A percentile compares a stretch with the other conserved stretches of the same genome.
These are phyloP conservation scores for Pempheris klunzingeri DNA, from an alignment of 2,797 vertebrate species.

Conservation along the genomic window DNA sequence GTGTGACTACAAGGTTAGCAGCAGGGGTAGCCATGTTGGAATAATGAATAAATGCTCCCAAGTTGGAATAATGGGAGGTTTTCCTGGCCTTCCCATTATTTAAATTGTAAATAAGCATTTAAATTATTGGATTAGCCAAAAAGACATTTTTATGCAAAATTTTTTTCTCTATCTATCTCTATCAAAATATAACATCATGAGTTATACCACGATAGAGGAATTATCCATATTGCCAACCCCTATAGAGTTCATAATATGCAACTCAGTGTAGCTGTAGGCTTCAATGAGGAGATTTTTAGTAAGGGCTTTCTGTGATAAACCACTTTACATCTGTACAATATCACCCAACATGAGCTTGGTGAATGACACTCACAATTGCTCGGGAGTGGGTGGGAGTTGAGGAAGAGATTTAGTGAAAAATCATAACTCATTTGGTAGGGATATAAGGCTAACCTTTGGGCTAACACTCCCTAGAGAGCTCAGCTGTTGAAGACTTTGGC, in stretches of 20 bases:
- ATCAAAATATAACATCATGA: neutral
- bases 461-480: slow-evolving; percentile 70
- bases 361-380: slow-evolving; percentile 65
- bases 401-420: slow-evolving; percentile 75
- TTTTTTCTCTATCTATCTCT: neutral
- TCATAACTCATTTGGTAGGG: slow-evolving; percentile 81
- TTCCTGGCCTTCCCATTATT: neutral
- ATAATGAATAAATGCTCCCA: neutral
- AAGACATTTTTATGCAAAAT: neutral
- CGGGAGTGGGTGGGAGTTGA: slow-evolving; percentile 59
- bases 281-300: slow-evolving; percentile 20
- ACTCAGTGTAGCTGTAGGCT: slow-evolving; percentile 3
- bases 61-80: neutral
- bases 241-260: slow-evolving; percentile 10
- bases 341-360: slow-evolving; percentile 51
- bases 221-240: neutral
- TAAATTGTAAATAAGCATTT: neutral
- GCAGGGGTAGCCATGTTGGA: neutral
- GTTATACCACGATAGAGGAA: neutral
- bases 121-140: neutral
- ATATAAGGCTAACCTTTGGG: slow-evolving; percentile 81
- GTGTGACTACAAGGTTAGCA: neutral
- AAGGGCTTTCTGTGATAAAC: slow-evolving; percentile 40
- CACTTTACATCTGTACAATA: slow-evolving; percentile 63
- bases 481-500: slow-evolving; percentile 78